Percentiles rank a stretch among this genome's conserved stretches.
These are phyloP conservation scores for Ispidina lecontei DNA, from an alignment of 2,797 vertebrate genomes.

Conservation along the genomic window DNA sequence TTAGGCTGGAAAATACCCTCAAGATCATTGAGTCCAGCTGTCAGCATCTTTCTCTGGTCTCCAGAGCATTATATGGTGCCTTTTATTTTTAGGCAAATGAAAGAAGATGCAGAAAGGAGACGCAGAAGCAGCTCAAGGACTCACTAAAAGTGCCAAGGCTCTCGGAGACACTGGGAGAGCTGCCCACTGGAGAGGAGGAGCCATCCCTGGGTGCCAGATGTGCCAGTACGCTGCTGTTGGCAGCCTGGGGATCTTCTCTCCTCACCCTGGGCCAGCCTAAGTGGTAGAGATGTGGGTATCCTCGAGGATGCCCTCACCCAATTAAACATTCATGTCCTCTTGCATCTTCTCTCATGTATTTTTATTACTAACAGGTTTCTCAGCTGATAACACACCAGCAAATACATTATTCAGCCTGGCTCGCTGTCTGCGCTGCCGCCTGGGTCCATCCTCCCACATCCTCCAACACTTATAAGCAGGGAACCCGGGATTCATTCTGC, in stretches of 20 bases:
- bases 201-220: neutral
- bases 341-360: conserved; percentile 48
- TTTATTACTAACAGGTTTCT: conserved; percentile 61
- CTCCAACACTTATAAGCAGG: neutral
- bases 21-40: neutral
- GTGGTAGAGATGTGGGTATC: neutral
- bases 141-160: neutral
- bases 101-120: neutral
- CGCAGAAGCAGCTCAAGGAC: neutral
- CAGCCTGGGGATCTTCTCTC: neutral
- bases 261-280: neutral
- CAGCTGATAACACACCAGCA: conserved; percentile 34
- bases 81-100: neutral
- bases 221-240: neutral
- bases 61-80: neutral
- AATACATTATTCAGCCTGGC: conserved; percentile 60
- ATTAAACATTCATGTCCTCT: conserved; percentile 58
- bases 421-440: conserved; percentile 1
- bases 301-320: neutral
- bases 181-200: neutral
- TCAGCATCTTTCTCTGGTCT: neutral
- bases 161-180: neutral
- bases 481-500: neutral
- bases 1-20: neutral
- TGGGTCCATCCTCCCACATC: neutral